Evolutionary conservation across 2,797 vertebrate species (phyloP), one percentile per base, ranked within the genome.

Genomic region (Myiothlypis chrysogaster): DNA sequence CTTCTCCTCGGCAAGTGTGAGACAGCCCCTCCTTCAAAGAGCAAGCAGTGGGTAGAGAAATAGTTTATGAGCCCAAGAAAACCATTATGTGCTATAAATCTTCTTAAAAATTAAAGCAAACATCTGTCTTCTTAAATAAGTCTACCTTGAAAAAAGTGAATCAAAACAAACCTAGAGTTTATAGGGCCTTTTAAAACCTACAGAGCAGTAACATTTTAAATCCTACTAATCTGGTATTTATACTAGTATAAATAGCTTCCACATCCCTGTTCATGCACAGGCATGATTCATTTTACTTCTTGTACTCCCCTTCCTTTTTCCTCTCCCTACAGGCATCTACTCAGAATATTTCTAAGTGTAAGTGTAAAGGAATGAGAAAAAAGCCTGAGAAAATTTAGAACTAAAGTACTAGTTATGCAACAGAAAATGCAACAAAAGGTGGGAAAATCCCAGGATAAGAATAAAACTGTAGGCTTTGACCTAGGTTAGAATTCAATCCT

Each of bases 141-240:
- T 41, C 73, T 49, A 41, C 47, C 27, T 66, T 68, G 44, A 60
- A 90, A 86, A 43, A 16, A 79, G 9, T 43, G 18, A 90, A 83
- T 32, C 23, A 82, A 41, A 94, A 69, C 10, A 27, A 78, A 73
- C n/a, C 24, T 66, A 21, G 37, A 73, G 24, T 66, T 83, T 37
- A 39, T 46, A 87, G 60, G 19, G 23, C 24, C 34, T 57, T 81
- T 79, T 49, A 89, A 84, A 70, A 72, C 30, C 34, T 70, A 81
- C 23, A 49, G 28, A 90, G 63, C 21, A 88, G 10, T 50, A 79
- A 65, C 39, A 63, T 88, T 92, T 89, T 46, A 82, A 81, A 90
- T 69, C 44, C 85, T 77, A 72, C 75, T 94, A 87, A 94, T 87
- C 44, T 90, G 77, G 80, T 66, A 86, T 84, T 96, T 94, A 73